A percentile compares a stretch with the other conserved stretches of the same genome.
Conservation (phyloP, 2,888 invertebrate species). For the Scrobipalpa costella region DNA sequence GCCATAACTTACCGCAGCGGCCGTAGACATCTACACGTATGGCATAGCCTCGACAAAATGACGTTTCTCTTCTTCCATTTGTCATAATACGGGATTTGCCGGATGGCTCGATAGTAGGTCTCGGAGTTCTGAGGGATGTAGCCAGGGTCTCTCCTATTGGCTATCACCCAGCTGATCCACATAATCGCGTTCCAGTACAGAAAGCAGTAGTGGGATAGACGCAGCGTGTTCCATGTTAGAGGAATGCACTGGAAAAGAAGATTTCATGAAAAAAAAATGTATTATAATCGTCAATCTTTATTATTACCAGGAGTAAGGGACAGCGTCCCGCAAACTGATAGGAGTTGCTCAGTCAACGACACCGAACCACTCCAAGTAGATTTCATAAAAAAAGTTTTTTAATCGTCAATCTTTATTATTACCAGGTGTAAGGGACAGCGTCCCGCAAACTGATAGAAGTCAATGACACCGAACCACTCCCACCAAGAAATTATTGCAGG, state of each 20-base stretch:
- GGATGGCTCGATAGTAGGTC: conserved; percentile 93
- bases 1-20: conserved; percentile 86
- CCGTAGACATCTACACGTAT: conserved; percentile 93
- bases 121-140: conserved; percentile 94
- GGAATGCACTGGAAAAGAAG: conserved; percentile 86
- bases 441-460: too few relatives aligned
- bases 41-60: conserved; percentile 91
- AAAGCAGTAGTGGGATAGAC: conserved; percentile 94
- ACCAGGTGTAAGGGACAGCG: too few relatives aligned
- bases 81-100: conserved; percentile 95
- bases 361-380: too few relatives aligned
- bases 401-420: too few relatives aligned
- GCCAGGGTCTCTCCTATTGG: conserved; percentile 94
- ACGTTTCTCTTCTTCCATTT: conserved; percentile 94
- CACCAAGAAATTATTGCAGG: too few relatives aligned
- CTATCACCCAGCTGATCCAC: conserved; percentile 96
- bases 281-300: too few relatives aligned
- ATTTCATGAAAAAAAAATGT: background rate
- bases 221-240: conserved; percentile 92
- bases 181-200: conserved; percentile 94
- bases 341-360: too few relatives aligned
- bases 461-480: too few relatives aligned
- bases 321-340: too few relatives aligned
- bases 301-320: too few relatives aligned
- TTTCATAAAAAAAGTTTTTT: too few relatives aligned